Percentiles rank a stretch among this genome's conserved stretches.
Evolutionary conservation across 2,888 invertebrate species (phyloP).

Genomic region (Eurytoma californica): DNA sequence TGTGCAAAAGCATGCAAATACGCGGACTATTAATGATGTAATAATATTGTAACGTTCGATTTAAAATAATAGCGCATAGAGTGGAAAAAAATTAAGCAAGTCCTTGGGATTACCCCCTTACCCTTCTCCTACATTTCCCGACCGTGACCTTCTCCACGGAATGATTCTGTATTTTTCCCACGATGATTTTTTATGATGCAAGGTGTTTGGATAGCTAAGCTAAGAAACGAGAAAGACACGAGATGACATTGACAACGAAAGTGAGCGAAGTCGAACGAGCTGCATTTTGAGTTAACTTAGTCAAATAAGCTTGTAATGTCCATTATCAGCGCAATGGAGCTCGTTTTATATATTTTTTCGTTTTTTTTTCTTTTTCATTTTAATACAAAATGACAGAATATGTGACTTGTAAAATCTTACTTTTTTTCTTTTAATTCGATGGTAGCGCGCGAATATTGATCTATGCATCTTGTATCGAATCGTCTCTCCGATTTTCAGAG

Average conservation of each 20-base stretch:
- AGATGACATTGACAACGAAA: conserved; percentile 53
- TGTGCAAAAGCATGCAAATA: conserved; percentile 58
- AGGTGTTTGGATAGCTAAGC: conserved; percentile 67
- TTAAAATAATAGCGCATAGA: conserved; percentile 59
- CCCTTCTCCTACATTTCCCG: conserved; percentile 51
- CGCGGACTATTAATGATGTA: conserved; percentile 61
- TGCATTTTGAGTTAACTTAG: conserved; percentile 45
- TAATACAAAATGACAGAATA: conserved; percentile 52
- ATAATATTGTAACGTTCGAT: conserved; percentile 64
- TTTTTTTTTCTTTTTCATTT: conserved; percentile 41
- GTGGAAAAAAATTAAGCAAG: conserved; percentile 48
- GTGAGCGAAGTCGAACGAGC: conserved; percentile 42
- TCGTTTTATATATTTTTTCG: conserved; percentile 41
- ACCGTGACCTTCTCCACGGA: conserved; percentile 49
- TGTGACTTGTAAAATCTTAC: conserved; percentile 37
- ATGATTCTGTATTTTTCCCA: conserved; percentile 46
- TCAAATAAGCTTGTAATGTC: conserved; percentile 40
- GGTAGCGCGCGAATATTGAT: conserved; percentile 43
- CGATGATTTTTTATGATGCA: conserved; percentile 61
- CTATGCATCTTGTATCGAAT: conserved; percentile 70
- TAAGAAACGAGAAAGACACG: conserved; percentile 52
- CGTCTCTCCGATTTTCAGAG: conserved; percentile 48
- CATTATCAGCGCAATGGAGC: conserved; percentile 46
- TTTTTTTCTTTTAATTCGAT: conserved; percentile 40
- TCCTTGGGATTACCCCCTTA: conserved; percentile 54